A percentile compares a stretch with the other conserved stretches of the same genome.
These are phyloP conservation scores for Pogonognathellus flavescens DNA, from an alignment of 1,140 invertebrate species.

Conservation along the genomic window DNA sequence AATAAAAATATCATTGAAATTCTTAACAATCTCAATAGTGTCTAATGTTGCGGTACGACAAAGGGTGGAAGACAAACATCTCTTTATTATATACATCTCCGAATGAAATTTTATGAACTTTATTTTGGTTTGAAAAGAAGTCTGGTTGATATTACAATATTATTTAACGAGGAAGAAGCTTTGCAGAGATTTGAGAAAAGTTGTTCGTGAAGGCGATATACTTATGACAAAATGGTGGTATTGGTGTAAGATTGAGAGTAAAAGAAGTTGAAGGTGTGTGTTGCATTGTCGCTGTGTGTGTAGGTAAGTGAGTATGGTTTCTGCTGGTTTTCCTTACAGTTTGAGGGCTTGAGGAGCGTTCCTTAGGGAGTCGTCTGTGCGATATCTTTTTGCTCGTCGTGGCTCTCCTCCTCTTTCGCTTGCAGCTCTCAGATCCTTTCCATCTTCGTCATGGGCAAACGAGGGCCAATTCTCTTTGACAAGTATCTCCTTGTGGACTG, in stretches of 20 bases:
- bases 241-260: background rate
- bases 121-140: background rate
- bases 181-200: background rate
- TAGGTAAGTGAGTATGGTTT: slow-evolving; percentile 22
- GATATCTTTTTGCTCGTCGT: slow-evolving; percentile 60
- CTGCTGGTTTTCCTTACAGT: slow-evolving; percentile 15
- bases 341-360: slow-evolving; percentile 62
- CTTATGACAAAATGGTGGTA: slow-evolving; percentile 51
- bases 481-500: slow-evolving; percentile 64
- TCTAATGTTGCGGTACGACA: too few relatives aligned
- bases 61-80: too few relatives aligned
- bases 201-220: background rate
- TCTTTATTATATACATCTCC: background rate
- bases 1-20: too few relatives aligned
- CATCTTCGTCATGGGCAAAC: slow-evolving; percentile 63
- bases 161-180: background rate
- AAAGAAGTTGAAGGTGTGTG: slow-evolving; percentile 35
- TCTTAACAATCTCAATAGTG: background rate
- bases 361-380: slow-evolving; percentile 60
- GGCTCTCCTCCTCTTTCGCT: slow-evolving; percentile 39
- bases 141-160: background rate
- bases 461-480: slow-evolving; percentile 64
- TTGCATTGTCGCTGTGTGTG: background rate
- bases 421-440: slow-evolving; percentile 53
- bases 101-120: slow-evolving; percentile 6